Conservation (phyloP, 2,113 vertebrate species). For the Anoura caudifer region DNA sequence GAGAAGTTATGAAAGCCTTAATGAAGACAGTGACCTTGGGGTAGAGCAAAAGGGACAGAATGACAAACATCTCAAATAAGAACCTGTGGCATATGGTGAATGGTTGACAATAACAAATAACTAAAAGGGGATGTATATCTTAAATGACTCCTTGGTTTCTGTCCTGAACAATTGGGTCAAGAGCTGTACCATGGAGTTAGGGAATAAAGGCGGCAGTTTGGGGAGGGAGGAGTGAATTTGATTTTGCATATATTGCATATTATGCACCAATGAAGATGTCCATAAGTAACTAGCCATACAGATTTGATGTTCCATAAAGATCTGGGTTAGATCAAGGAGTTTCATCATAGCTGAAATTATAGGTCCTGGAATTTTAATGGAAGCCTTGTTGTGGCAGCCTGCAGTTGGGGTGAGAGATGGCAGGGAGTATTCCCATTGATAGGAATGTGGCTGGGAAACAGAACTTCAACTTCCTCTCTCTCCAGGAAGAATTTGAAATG, state of each 20-base stretch:
- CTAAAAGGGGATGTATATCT: neutral
- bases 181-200: neutral
- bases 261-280: neutral
- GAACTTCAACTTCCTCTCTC: neutral
- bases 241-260: neutral
- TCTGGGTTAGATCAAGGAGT: neutral
- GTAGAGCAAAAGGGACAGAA: neutral
- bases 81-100: neutral
- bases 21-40: neutral
- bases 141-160: neutral
- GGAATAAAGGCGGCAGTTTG: neutral
- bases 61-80: neutral
- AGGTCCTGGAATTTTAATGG: neutral
- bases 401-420: neutral
- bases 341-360: neutral
- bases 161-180: neutral
- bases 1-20: neutral
- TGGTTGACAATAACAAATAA: neutral
- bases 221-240: neutral
- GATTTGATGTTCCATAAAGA: neutral
- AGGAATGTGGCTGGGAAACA: neutral
- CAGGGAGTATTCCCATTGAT: neutral
- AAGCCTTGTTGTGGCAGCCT: neutral
- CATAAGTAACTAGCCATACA: neutral
- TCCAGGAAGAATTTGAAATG: neutral